Evolutionary conservation across 2,888 invertebrate genomes (phyloP).

Genomic region (Dichetophora obliterata): DNA sequence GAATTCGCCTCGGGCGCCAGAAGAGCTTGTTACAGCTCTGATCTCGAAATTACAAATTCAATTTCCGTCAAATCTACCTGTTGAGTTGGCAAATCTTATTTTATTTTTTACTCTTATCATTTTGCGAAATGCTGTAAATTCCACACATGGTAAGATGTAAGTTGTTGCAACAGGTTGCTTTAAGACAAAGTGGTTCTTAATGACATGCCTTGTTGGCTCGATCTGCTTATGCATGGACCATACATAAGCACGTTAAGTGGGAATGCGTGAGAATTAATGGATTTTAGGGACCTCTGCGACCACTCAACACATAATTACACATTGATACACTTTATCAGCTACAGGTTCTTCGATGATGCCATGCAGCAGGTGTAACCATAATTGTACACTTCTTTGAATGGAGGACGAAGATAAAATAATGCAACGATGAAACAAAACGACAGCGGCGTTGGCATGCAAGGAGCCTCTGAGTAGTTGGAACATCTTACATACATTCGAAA

Average conservation of each 20-base stretch:
- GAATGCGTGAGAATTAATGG: conserved; percentile 8
- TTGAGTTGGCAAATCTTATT: background rate
- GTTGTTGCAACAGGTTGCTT: background rate
- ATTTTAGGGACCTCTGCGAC: conserved; percentile 8
- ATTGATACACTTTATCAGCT: conserved; percentile 15
- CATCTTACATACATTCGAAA: too few species aligned
- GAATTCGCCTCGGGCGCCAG: too few species aligned
- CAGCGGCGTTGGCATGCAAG: too few species aligned
- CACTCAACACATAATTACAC: conserved; percentile 9
- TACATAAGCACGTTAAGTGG: background rate
- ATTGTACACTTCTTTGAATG: background rate
- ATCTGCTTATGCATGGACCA: background rate
- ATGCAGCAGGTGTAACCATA: conserved; percentile 6
- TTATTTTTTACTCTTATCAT: background rate
- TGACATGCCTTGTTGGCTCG: background rate
- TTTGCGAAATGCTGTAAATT: conserved; percentile 13
- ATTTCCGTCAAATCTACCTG: conserved; percentile 13
- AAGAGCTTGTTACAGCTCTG: too few species aligned
- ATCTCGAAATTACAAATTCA: conserved; percentile 2
- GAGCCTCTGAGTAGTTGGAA: too few species aligned
- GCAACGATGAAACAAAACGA: too few species aligned
- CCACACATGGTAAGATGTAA: background rate
- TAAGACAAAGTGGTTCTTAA: conserved; percentile 22
- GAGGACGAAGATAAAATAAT: background rate
- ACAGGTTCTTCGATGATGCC: conserved; percentile 12